phyloP scores from a whole-genome alignment of 2,113 vertebrate species.

The Neotoma lepida region DNA sequence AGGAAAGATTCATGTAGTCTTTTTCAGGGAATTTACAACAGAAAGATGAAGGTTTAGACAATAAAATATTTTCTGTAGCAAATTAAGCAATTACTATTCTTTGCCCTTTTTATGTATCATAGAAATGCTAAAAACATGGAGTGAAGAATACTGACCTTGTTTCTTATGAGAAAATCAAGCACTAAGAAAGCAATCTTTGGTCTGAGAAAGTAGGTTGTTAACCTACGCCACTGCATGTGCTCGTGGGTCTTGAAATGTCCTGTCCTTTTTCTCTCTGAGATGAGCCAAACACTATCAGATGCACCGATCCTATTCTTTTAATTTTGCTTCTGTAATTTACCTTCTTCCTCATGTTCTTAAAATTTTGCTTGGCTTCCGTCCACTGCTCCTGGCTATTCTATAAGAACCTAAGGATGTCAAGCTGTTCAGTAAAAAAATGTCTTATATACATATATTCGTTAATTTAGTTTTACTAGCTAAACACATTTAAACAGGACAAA shows the following conservation, averaged over 20 bases:
- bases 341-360: not conserved
- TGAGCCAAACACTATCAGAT: not conserved
- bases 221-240: not conserved
- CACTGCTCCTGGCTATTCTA: not conserved
- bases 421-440: not conserved
- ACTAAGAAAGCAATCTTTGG: not conserved
- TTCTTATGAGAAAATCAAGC: constrained; percentile 4
- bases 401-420: not conserved
- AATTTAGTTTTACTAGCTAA: not conserved
- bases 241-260: not conserved
- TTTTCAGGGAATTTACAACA: not conserved
- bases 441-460: not conserved
- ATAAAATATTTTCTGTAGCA: not conserved
- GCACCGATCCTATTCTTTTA: not conserved
- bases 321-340: not conserved
- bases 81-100: not conserved
- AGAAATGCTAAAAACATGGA: not conserved
- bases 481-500: not conserved
- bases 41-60: not conserved
- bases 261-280: not conserved
- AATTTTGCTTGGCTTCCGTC: not conserved
- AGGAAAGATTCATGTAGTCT: not conserved
- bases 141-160: not conserved
- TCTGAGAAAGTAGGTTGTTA: not conserved
- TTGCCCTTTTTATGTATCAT: not conserved